Evolutionary conservation across 2,888 invertebrate genomes (phyloP).

Genomic region (Selenia dentaria): DNA sequence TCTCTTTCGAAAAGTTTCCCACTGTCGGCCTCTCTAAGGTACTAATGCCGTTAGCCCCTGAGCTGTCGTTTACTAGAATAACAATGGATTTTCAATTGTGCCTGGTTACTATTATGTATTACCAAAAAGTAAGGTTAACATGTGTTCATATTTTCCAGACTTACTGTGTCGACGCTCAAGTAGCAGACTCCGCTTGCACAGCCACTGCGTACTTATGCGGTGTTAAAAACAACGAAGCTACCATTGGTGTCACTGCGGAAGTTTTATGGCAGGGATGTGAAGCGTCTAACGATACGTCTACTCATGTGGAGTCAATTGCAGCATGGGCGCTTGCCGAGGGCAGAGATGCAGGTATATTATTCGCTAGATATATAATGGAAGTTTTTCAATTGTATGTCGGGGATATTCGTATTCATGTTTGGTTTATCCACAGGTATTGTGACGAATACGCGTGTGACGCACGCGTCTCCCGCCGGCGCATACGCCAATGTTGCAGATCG

Average conservation of each 20-base stretch:
- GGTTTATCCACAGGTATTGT: constrained; percentile 79
- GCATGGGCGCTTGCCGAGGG: constrained; percentile 85
- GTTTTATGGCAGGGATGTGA: constrained; percentile 85
- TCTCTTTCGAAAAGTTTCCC: constrained; percentile 87
- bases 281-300: constrained; percentile 70
- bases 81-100: no score
- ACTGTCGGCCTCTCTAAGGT: constrained; percentile 87
- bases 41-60: not conserved
- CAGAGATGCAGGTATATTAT: constrained; percentile 54
- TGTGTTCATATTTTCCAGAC: constrained; percentile 55
- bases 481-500: constrained; percentile 88
- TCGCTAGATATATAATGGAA: not conserved
- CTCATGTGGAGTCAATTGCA: constrained; percentile 86
- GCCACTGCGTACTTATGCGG: constrained; percentile 88
- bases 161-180: constrained; percentile 85
- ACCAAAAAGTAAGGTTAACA: no score
- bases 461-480: constrained; percentile 89
- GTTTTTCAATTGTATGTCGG: no score
- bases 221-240: constrained; percentile 86
- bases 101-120: no score
- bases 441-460: constrained; percentile 91
- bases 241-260: constrained; percentile 87
- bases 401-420: no score
- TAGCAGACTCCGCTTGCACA: constrained; percentile 89
- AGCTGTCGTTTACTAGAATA: no score